Base-by-base conservation (phyloP, 2,113 vertebrate species). In the Bothrops jararaca region DNA sequence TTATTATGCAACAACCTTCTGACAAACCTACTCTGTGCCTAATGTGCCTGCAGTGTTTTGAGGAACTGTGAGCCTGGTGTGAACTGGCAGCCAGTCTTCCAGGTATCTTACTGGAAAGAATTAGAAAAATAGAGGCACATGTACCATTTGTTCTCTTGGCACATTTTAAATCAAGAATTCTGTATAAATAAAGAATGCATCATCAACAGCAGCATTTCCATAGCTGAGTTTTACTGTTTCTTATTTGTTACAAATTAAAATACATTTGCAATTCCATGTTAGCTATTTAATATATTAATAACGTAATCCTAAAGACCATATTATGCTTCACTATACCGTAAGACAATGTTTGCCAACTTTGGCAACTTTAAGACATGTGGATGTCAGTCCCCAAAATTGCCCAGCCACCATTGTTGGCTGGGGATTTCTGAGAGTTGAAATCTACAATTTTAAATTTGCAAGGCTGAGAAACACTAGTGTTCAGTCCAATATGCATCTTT, bases 21-120 rank as follows among this genome's bases (percentile, higher is more conserved):
- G 91, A 95, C 93, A 96, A 94, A 95, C 69, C 88, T 94, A 95
- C 95, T 85, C 90, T 95, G 93, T 94, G 95, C 95, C 95, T 95
- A 95, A 95, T 96, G 93, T 92, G 91, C 95, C 91, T 96, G 92
- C 89, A 92, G 93, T 96, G 89, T 95, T 90, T 96, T 94, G 91
- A 95, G 91, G 94, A 52, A 57, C 90, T 94, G 24, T 90, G 95
- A 96, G 91, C 85, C 93, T 94, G 95, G 94, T 91, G 80, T 91
- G 91, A 97, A 92, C 91, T 96, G 94, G 54, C 95, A 96, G 94
- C 91, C 93, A 93, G 92, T 96, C 91, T 94, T 96, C 92, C 92
- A 95, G 93, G 92, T 96, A 92, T 48, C 12, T 85, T 0, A 0
- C 26, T 94, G 89, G 23, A 34, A 54, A 69, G 54, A 92, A 34